Base-by-base conservation (phyloP, 2,888 invertebrate species). In the Tenthredo notha region DNA sequence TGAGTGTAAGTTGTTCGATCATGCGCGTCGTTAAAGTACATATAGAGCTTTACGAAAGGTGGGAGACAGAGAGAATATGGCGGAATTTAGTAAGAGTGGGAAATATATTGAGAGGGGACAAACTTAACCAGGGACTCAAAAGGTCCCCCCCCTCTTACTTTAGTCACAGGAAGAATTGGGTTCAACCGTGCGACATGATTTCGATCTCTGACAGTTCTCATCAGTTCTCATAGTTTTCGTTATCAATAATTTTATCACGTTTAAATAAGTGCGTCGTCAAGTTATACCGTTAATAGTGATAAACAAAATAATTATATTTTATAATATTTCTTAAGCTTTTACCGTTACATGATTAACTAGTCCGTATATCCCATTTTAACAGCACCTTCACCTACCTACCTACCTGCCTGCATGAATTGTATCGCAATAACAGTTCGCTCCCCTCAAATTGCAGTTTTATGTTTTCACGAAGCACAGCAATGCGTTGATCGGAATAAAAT, bases 61-160 rank as follows among this genome's bases (percentile, higher is more conserved):
- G 61, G 61, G 37, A 37, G 37, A 37, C n/a, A n/a, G 25, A 80
- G 80, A 25, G 58, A 77, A 29, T 29, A 15, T 29, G 47, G 29
- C 15, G 33, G 40, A 15, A 12, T 29, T 25, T 29, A 50, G 33
- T 25, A 6, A 54, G 77, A 77, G 77, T 33, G 80, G 61, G 61
- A 80, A 80, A 47, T n/a, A 47, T n/a, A 25, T 9, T 7, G 10
- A 80, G 58, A 58, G 40, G 33, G 37, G 37, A 61, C 58, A 61
- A 29, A 47, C 37, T 61, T 40, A 61, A 61, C 37, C 54, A 80
- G 61, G 40, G 80, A 61, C 80, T 61, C 77, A 37, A 65, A 80
- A 80, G 61, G 9, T 80, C 25, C 61, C 43, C 80, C 80, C 80
- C 40, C 25, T n/a, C 6, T 6, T 29, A 58, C 78, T n/a, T 33